Evolutionary conservation across 1,140 invertebrate genomes (phyloP), one percentile per base, ranked within the genome.

Genomic region (Charaxes varanes): DNA sequence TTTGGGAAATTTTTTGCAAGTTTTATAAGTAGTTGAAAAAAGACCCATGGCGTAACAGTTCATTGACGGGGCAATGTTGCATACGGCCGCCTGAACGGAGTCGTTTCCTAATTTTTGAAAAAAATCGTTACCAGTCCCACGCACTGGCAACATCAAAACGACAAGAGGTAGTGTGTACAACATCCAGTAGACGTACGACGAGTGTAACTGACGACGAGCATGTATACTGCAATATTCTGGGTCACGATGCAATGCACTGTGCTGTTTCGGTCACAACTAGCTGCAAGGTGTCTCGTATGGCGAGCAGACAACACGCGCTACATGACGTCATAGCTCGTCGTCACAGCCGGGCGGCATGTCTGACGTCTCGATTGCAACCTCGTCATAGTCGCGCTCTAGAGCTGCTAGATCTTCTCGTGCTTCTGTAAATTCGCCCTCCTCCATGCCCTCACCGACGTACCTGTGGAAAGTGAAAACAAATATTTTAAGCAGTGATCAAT

Each of bases 371-470:
- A 77, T 64, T 31, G 71, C 78, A 4, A 82, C 78, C 36, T 82
- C 78, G 15, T 82, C 74, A 50, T 82, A 82, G 45, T 82, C 78
- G 1, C 69, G 30, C 42, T 82, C 78, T 0, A 80, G 40, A 1
- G 73, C 71, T 1, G 91, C 91, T 34, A 93, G 71, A 82, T 94
- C 91, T 62, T 94, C 92, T 11, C 92, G 86, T 2, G 92, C 92
- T 60, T 91, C 90, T 2, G 87, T 86, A 65, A 93, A 93, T 62
- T 93, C 91, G 0, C 91, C 92, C 69, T 93, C 91, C 62, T 93
- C 91, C 90, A 93, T 92, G 32, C 90, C 90, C 60, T 91, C 90
- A 1, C 90, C 90, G 1, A 90, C 90, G 50, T 90, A 91, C 87
- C 87, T 78, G 35, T 4, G 8, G 11, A 17, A 45, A 17, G 23